Base-by-base conservation (phyloP, 2,888 invertebrate species). In the Craniophora ligustri region DNA sequence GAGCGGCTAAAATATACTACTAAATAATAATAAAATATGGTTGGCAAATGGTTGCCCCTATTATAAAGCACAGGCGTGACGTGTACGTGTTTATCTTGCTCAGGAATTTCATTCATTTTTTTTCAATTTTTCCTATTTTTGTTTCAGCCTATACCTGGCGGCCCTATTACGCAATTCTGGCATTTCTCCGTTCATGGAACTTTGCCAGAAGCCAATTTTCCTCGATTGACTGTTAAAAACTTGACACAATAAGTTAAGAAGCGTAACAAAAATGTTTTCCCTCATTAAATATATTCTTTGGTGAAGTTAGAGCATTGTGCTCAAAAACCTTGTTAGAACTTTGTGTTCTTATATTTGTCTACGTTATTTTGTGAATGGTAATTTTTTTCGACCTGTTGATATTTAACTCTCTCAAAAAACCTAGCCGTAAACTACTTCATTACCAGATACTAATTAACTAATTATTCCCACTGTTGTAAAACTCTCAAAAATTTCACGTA, bases 141-240 rank as follows among this genome's bases (percentile, higher is more conserved):
- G n/a, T n/a, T n/a, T n/a, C n/a, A n/a, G n/a, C n/a, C n/a, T n/a
- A n/a, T n/a, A n/a, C n/a, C n/a, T n/a, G n/a, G n/a, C n/a, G 54
- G 34, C 46, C 48, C 28, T 39, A 14, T 39, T 28, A 26, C 31
- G 34, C 56, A 35, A 63, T 63, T 63, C 26, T 26, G 42, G 23
- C 16, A 56, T 56, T n/a, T n/a, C n/a, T 42, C 49, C 35, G 42
- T 49, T 61, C 44, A 49, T 67, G 67, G 70, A 48, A 42, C 30
- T 49, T 49, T 39, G 70, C 70, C 69, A 69, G 48, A 63, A 59
- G 47, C 47, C 70, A 63, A 70, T 69, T 70, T 59, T 35, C 35
- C 59, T 44, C 54, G 39, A 68, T 68, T 57, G 56, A 69, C 45
- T 67, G 51, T 63, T 58, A 63, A 63, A 56, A 61, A 63, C 42